Base-by-base conservation (phyloP, 2,113 vertebrate genomes). In the Otis tarda region DNA sequence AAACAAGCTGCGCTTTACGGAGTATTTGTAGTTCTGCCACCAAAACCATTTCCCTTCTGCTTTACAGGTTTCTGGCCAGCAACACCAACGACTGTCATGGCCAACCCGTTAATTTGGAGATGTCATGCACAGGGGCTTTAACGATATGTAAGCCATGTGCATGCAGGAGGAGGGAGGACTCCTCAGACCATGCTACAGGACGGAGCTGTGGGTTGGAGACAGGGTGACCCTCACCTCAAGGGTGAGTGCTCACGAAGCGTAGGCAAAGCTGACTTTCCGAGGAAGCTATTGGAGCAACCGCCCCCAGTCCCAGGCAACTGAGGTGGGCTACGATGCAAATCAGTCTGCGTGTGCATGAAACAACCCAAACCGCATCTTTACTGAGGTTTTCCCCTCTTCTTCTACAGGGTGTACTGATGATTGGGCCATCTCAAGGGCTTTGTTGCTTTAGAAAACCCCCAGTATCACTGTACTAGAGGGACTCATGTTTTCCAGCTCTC, bases 31-130 rank as follows among this genome's bases (percentile, higher is more conserved):
- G 93, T 35, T 75, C 82, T 96, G 95, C 95, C 97, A 95, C 94
- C 90, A 96, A 93, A 96, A 64, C 71, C 63, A 83, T 96, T 91
- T 87, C 70, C 90, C 61, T 87, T 94, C 77, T 95, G 94, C 94
- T 94, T 94, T 85, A 90, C 96, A 96, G 96, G 94, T 96, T 97
- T 95, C 95, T 95, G 96, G 96, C 94, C 81, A 37, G 92, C 85
- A 81, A 19, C 56, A 11, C 59, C 20, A 12, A 17, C 1, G 59
- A 28, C 56, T 89, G 45, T 63, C 92, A 45, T 1, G 2, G 83
- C 60, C 93, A 91, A 3, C 2, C 15, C 11, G 9, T 30, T 59
- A 4, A 1, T 14, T n/a, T 0, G 8, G 86, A 47, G 87, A 61
- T 19, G 73, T 20, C 52, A 19, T 56, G 65, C 21, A 16, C 16